Percentiles rank a stretch among this genome's conserved stretches.
Conservation (phyloP, 2,797 vertebrate genomes). For the Knipowitschia caucasica region DNA sequence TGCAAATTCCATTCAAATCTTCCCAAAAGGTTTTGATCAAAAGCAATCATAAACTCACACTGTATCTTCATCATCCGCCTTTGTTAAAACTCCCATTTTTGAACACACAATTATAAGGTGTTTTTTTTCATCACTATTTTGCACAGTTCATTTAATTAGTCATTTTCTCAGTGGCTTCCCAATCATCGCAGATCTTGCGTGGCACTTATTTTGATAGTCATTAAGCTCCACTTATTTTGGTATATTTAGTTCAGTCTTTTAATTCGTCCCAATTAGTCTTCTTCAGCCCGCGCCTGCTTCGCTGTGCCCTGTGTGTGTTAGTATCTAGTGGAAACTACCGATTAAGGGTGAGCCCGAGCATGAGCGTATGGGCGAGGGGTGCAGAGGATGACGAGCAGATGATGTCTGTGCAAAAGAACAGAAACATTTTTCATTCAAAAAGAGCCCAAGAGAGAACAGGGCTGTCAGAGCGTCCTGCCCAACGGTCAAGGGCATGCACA, state of each 20-base stretch:
- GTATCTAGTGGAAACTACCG: slow-evolving; percentile 3
- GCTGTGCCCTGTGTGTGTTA: slow-evolving; percentile 21
- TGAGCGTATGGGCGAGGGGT: background rate
- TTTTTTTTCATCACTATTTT: background rate
- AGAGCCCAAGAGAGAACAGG: slow-evolving; percentile 58
- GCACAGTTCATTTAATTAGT: slow-evolving; percentile 5
- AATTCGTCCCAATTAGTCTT: slow-evolving; percentile 50
- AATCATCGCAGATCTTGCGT: slow-evolving; percentile 13
- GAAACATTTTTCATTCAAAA: slow-evolving; percentile 60
- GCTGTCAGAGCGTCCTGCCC: slow-evolving; percentile 68
- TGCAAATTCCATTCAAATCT: no score
- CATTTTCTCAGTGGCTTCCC: slow-evolving; percentile 15
- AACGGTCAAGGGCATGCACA: slow-evolving; percentile 62
- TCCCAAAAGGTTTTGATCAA: no score
- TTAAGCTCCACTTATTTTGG: slow-evolving; percentile 26
- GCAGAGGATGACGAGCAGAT: background rate
- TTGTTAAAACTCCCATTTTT: background rate
- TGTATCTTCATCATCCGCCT: slow-evolving; percentile 4
- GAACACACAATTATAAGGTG: background rate
- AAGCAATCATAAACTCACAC: no score
- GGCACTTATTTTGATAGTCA: slow-evolving; percentile 14
- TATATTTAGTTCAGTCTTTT: slow-evolving; percentile 24
- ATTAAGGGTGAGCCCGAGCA: slow-evolving; percentile 18
- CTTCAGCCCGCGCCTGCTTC: slow-evolving; percentile 19
- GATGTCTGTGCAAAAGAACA: slow-evolving; percentile 45